Base-by-base conservation (phyloP, 2,797 vertebrate genomes). In the Pangasius mekongensis region DNA sequence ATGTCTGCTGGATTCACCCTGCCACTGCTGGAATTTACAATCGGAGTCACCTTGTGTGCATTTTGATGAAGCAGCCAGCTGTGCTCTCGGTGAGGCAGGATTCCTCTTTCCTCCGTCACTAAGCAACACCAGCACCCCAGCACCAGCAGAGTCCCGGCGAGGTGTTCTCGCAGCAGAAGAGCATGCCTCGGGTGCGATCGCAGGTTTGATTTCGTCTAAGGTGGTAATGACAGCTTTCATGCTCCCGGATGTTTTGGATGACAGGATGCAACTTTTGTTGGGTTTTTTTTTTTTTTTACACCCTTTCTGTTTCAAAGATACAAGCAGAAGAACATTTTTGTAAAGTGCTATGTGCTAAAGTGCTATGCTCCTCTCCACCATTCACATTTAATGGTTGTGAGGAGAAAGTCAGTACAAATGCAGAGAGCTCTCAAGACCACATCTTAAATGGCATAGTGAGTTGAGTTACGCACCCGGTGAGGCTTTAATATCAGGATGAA, bases 41-140 rank as follows among this genome's bases (percentile, higher is more conserved):
- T 71, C 71, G 8, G 20, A 11, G 33, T 43, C 3, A 22, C 30
- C 64, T 33, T 33, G n/a, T 77, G 43, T 64, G 67, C 30, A 67
- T 84, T 78, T 88, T 77, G 22, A 54, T 84, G 82, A 62, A n/a
- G 76, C 76, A 78, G 49, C 76, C n/a, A 81, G 78, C 33, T 39
- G 78, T 56, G 33, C 33, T 16, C 22, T 60, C 5, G 5, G 5
- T 24, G 11, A 81, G 77, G 60, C 54, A 69, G 83, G 62, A 71
- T 80, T 27, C 67, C 67, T n/a, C 36, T 30, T 39, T 39, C 13
- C 64, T 66, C 67, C 3, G 67, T 89, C 88, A 71, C 76, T 73
- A 81, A 64, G 84, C 83, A 85, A 85, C 36, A 58, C 18, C 6
- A 85, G 69, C 49, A 80, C 22, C 39, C 47, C 43, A 16, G 80